Evolutionary conservation across 2,888 invertebrate species (phyloP), one percentile per base, ranked within the genome.

Genomic region (Punctoribates punctum): DNA sequence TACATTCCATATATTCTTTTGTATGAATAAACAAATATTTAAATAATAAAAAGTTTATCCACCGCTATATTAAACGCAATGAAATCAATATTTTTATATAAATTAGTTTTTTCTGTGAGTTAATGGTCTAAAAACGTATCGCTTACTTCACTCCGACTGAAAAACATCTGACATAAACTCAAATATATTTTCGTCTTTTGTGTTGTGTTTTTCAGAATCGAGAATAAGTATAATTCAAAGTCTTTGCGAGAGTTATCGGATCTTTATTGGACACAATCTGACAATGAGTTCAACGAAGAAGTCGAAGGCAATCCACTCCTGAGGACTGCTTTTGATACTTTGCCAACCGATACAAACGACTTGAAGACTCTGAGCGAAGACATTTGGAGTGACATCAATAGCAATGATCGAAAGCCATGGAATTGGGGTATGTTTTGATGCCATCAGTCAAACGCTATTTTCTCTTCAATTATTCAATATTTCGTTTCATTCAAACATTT

Each of bases 331-430:
- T 48, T 46, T 13, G 46, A 73, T 25, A 20, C 27, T 38, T 20
- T 73, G 73, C 73, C 73, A 17, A 27, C 15, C n/a, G 73, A 73
- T 25, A 73, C 38, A 67, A 73, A 27, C 9, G 67, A 73, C 4
- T 72, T 70, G 25, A 23, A 54, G 57, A 62, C 77, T 42, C 48
- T 78, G 34, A 73, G 25, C 57, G 67, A 73, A 38, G 54, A 23
- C 29, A 60, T 79, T 25, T 79, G 79, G 79, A 46, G 25, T 29
- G 74, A 75, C 42, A n/a, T 78, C 27, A 73, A 77, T 67, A 60
- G 75, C 15, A 51, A 78, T 74, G 76, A 72, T 48, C 62, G 75
- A 20, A 67, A 42, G 38, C 77, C 79, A 78, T 79, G 79, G 79
- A 77, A 65, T 75, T 72, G 75, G 75, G 77, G 79, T 77, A 65